Evolutionary conservation across 1,140 invertebrate genomes (phyloP).

Genomic region (Homarus americanus): DNA sequence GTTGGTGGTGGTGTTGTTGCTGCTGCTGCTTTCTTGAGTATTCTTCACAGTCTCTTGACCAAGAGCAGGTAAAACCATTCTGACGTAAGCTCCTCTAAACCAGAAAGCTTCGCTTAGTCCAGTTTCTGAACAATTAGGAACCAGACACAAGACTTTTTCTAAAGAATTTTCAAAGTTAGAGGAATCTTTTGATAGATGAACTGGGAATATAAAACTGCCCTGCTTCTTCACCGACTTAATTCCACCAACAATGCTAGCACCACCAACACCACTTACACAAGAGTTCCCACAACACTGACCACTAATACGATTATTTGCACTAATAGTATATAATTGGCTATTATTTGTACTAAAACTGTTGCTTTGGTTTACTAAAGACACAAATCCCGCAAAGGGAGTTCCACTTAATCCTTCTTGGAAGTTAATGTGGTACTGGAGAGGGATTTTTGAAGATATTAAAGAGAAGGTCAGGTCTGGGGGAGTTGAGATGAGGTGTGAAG

Average conservation of each 20-base stretch:
- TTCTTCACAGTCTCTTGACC: constrained; percentile 30
- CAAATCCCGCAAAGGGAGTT: constrained; percentile 25
- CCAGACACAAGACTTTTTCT: constrained; percentile 8
- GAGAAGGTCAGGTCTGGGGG: background rate
- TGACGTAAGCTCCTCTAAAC: constrained; percentile 20
- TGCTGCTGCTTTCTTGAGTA: constrained; percentile 35
- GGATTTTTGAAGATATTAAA: background rate
- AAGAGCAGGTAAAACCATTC: constrained; percentile 59
- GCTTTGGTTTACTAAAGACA: constrained; percentile 31
- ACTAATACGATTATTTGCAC: constrained; percentile 38
- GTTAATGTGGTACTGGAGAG: background rate
- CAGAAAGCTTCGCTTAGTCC: background rate
- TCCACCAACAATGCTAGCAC: constrained; percentile 27
- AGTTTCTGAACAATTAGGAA: background rate
- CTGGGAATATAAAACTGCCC: background rate
- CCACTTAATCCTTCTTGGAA: background rate
- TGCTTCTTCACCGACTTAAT: background rate
- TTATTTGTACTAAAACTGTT: constrained; percentile 50
- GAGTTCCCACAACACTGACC: constrained; percentile 39
- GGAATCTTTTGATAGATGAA: background rate
- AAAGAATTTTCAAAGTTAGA: constrained; percentile 2
- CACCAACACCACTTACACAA: constrained; percentile 56
- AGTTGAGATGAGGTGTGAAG: background rate
- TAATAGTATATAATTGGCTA: constrained; percentile 37
- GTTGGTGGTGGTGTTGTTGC: no score